phyloP scores from a whole-genome alignment of 2,888 invertebrate genomes.

The Drosophila mulleri region DNA sequence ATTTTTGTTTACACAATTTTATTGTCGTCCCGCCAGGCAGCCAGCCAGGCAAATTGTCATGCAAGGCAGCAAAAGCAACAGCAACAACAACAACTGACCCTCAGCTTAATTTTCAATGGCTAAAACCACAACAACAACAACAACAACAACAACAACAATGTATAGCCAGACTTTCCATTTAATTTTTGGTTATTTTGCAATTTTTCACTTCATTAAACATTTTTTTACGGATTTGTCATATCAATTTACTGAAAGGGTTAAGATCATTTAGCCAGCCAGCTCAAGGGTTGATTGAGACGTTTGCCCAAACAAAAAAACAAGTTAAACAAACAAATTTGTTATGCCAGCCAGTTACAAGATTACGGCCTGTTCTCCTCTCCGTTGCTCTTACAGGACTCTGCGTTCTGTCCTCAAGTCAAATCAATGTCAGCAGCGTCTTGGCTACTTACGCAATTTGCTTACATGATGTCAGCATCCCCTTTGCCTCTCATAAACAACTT shows the following conservation, averaged over 20 bases:
- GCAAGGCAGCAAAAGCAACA: constrained; percentile 49
- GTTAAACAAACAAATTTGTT: constrained; percentile 71
- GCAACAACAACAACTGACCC: constrained; percentile 38
- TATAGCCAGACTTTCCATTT: constrained; percentile 64
- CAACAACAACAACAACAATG: neutral
- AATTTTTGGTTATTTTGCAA: constrained; percentile 84
- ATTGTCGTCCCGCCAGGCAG: constrained; percentile 35
- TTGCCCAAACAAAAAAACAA: constrained; percentile 2
- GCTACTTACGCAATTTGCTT: constrained; percentile 73
- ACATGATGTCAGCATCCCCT: constrained; percentile 74
- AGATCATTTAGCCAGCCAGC: constrained; percentile 39
- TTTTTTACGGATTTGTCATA: constrained; percentile 74
- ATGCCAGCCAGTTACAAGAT: constrained; percentile 23
- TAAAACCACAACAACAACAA: constrained; percentile 22
- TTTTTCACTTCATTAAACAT: constrained; percentile 84
- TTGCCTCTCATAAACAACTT: constrained; percentile 61
- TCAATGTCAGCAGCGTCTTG: constrained; percentile 64
- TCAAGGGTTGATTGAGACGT: constrained; percentile 69
- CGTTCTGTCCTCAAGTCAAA: constrained; percentile 61
- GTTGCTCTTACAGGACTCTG: neutral
- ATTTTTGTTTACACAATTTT: constrained; percentile 77
- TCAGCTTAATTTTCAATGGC: constrained; percentile 59
- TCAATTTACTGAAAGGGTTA: constrained; percentile 77
- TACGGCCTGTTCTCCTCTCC: neutral
- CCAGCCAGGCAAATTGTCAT: constrained; percentile 53